phyloP scores from a whole-genome alignment of 2,113 vertebrate species.

The Ceuthmochares aereus region DNA sequence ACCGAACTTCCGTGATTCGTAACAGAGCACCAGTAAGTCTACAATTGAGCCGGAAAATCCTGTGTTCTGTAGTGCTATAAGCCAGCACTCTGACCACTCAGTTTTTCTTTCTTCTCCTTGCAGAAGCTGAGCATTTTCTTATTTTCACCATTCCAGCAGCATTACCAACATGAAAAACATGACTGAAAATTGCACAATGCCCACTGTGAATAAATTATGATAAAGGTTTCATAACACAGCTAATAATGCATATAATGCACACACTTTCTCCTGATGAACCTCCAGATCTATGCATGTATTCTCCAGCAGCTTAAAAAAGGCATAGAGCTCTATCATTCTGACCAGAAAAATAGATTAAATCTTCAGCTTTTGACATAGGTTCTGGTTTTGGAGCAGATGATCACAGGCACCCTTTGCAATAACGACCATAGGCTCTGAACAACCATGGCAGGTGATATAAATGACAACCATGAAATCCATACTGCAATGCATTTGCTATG shows the following conservation, averaged over 20 bases:
- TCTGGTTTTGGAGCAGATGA: slow-evolving; percentile 27
- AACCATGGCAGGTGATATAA: not conserved
- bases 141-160: not conserved
- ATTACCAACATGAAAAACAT: not conserved
- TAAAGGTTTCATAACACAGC: not conserved
- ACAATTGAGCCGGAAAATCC: not conserved
- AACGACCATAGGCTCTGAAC: slow-evolving; percentile 2
- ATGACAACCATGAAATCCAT: slow-evolving; percentile 29
- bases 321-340: not conserved
- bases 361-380: not conserved
- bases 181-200: not conserved
- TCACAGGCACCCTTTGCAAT: not conserved
- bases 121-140: not conserved
- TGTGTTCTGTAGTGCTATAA: not conserved
- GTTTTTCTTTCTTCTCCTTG: not conserved
- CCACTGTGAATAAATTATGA: not conserved
- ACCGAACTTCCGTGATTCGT: not conserved
- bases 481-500: not conserved
- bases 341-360: slow-evolving; percentile 21
- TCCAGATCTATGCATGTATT: not conserved
- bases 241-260: not conserved
- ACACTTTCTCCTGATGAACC: not conserved
- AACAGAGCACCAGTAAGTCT: not conserved
- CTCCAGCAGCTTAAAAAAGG: not conserved
- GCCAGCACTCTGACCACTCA: not conserved